Conservation (phyloP, 2,113 vertebrate species). For the Agapornis roseicollis region DNA sequence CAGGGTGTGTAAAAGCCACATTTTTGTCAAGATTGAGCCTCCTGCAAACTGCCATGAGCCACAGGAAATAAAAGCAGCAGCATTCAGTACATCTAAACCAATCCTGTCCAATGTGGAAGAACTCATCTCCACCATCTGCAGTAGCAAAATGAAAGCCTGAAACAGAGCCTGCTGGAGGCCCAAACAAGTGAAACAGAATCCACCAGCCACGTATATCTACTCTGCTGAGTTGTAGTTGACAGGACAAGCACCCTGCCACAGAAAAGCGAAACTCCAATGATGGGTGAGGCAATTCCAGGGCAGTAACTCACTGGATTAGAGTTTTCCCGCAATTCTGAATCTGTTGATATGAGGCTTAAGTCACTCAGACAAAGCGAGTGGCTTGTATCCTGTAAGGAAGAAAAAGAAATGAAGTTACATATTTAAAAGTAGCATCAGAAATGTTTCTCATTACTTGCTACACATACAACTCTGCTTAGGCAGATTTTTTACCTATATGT, state of each 20-base stretch:
- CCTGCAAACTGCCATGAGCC: not conserved
- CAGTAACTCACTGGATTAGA: constrained; percentile 83
- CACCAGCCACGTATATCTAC: not conserved
- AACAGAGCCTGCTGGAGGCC: not conserved
- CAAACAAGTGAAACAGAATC: not conserved
- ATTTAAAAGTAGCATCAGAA: not conserved
- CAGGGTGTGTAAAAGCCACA: not conserved
- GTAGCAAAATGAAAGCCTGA: not conserved
- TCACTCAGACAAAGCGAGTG: constrained; percentile 96
- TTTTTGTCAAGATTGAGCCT: not conserved
- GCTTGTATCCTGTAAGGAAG: constrained; percentile 87
- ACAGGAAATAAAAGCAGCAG: not conserved
- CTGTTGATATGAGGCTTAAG: constrained; percentile 93
- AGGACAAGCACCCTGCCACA: not conserved
- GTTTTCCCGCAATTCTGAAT: constrained; percentile 91
- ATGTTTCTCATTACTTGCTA: not conserved
- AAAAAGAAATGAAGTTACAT: not conserved
- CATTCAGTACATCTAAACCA: not conserved
- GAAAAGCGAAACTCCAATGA: not conserved
- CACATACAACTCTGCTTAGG: not conserved
- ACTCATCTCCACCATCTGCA: not conserved
- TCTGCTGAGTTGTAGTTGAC: not conserved
- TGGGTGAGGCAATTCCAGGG: not conserved
- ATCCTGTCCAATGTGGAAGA: not conserved
- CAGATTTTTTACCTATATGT: not conserved